A percentile compares a stretch with the other conserved stretches of the same genome.
These are phyloP conservation scores for Hoplias malabaricus DNA, from an alignment of 2,113 vertebrate species.

Conservation along the genomic window DNA sequence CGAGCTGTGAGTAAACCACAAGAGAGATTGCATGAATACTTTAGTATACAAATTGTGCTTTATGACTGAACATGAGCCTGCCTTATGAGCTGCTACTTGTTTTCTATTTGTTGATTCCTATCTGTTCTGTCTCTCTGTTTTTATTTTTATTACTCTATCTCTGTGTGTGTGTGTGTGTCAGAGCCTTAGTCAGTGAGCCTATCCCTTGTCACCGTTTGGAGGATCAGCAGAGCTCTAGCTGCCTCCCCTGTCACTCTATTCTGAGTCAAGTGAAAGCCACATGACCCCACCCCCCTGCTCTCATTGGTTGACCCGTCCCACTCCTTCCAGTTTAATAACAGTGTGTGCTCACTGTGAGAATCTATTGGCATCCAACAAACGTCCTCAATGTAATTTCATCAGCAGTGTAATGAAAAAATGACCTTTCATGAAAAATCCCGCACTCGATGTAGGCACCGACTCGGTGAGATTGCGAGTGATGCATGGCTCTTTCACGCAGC, in stretches of 20 bases:
- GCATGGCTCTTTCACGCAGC: background rate
- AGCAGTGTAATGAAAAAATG: background rate
- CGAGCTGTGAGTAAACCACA: conserved; percentile 86
- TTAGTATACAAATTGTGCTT: background rate
- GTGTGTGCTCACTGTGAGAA: background rate
- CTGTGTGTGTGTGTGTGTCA: background rate
- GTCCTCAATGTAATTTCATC: background rate
- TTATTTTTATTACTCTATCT: too few relatives aligned
- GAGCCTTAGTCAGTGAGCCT: background rate
- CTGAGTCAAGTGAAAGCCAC: background rate
- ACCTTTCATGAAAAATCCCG: background rate
- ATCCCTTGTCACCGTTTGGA: background rate
- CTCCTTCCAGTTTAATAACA: background rate
- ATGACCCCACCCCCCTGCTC: background rate
- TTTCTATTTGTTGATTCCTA: background rate
- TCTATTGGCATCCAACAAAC: background rate
- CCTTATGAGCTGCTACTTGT: too few relatives aligned
- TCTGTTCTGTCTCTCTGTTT: background rate
- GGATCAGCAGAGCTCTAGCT: background rate
- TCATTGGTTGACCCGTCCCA: background rate
- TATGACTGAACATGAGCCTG: background rate
- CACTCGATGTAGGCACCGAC: background rate
- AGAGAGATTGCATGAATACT: background rate
- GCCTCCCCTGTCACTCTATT: background rate
- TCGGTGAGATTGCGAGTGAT: background rate